Evolutionary conservation across 2,113 vertebrate genomes (phyloP).

Genomic region (Prolemur simus): DNA sequence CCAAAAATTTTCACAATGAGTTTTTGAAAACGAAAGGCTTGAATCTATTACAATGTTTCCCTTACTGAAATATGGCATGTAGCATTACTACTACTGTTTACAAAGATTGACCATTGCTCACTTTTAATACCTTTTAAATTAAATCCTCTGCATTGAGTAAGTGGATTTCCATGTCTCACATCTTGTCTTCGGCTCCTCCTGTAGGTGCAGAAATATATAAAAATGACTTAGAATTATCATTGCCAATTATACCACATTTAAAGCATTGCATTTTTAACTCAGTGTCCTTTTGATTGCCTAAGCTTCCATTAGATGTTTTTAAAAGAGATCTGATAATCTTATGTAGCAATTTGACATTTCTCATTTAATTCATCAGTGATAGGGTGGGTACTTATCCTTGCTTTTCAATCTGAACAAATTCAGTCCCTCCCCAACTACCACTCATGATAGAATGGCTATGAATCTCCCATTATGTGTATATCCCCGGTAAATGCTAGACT

Average conservation of each 20-base stretch:
- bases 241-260: neutral
- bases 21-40: neutral
- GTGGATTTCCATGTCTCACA: slow-evolving; percentile 96
- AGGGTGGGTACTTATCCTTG: neutral
- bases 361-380: neutral
- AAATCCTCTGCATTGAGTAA: slow-evolving; percentile 97
- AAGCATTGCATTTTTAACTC: neutral
- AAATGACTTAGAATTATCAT: neutral
- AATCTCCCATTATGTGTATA: neutral
- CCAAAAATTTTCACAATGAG: neutral
- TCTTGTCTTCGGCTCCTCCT: slow-evolving; percentile 98
- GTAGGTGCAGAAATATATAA: slow-evolving; percentile 51
- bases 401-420: neutral
- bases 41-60: neutral
- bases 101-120: neutral
- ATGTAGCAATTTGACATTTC: neutral
- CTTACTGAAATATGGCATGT: neutral
- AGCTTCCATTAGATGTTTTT: neutral
- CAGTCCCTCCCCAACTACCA: neutral
- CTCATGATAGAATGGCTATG: neutral
- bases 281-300: neutral
- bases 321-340: neutral
- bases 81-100: slow-evolving; percentile 3
- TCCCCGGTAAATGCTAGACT: neutral
- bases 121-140: slow-evolving; percentile 95